Evolutionary conservation across 2,797 vertebrate species (phyloP), one percentile per base, ranked within the genome.

Genomic region (Pangasius sanitwongsei): DNA sequence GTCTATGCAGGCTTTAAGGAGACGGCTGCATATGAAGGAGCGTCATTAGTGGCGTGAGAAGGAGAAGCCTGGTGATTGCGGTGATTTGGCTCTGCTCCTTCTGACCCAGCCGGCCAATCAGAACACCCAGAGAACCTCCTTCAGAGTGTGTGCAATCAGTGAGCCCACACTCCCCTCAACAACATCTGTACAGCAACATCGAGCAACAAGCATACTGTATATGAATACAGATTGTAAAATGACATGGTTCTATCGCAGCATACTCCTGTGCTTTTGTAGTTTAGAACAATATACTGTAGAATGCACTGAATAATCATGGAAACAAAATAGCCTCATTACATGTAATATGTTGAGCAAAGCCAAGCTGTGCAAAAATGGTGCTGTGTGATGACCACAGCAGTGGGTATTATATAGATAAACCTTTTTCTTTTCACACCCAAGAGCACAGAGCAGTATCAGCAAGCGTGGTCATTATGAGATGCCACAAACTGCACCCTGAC

Each of bases 1-100:
- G 90, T 90, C 82, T 93, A 92, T 95, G 95, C 95, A 95, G 95
- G 94, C 94, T 93, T 86, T 92, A 92, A 92, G 91, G 91, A 92
- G 89, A 74, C 50, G 87, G 92, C 92, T 95, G 93, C 89, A 96
- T 94, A 95, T 95, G 95, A 96, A 96, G 95, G 94, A 92, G 95
- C 94, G 93, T 95, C 95, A 96, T 96, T 96, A 96, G 94, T 89
- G 94, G 91, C 90, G 88, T 92, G 91, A 95, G 93, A 94, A 93
- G 92, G 92, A 94, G 94, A 92, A 95, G 95, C 93, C 93, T 92
- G 92, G 94, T 96, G 96, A 96, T 96, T 96, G 95, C 94, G 92
- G 93, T 94, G 94, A 96, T 96, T 96, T 94, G 94, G 94, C 93
- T 92, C 92, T 90, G 92, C 93, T 94, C 94, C 93, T 93, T 91